Base-by-base conservation (phyloP, 2,113 vertebrate species). In the Syrrhaptes paradoxus region DNA sequence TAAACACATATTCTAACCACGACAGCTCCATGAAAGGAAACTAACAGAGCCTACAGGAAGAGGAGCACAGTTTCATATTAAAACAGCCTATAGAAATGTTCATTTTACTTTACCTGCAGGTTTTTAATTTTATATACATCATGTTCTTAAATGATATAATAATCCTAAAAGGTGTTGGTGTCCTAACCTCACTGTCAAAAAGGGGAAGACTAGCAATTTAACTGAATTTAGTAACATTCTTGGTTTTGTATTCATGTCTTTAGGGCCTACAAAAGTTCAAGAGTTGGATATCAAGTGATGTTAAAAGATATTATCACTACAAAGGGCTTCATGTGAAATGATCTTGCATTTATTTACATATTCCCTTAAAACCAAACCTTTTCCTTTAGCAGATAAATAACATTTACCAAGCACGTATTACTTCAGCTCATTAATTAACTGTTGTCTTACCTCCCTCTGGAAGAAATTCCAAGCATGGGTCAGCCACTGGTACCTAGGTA, bases 381-480 rank as follows among this genome's bases (percentile, higher is more conserved):
- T 71, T 68, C 29, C 25, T 85, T 77, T 49, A 62, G 43, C 7
- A 86, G 26, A 41, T 25, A 87, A 85, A 2, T 41, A 68, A 17
- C 31, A 71, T 21, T 78, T 72, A 80, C 7, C n/a, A 8, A 71
- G 57, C 20, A 84, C 7, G 8, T n/a, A 85, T 13, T 80, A 32
- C 38, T 71, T 61, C 24, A 85, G 70, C 26, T 86, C 24, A 61
- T 48, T 2, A 74, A 68, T 24, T 87, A 78, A 63, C 16, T 7
- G 3, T 48, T 24, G 10, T 89, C 97, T 98, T 96, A 99, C 99
- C 99, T 99, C 98, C n/a, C 98, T 98, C 97, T 99, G 99, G 98
- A 99, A 99, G 97, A 98, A 98, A 98, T 99, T 99, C 99, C 99
- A 99, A 95, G 99, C 99, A 77, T 99, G 99, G 74, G 99, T 99